These are phyloP conservation scores for Leucophenga montana DNA, from an alignment of 2,888 invertebrate species.

Conservation along the genomic window DNA sequence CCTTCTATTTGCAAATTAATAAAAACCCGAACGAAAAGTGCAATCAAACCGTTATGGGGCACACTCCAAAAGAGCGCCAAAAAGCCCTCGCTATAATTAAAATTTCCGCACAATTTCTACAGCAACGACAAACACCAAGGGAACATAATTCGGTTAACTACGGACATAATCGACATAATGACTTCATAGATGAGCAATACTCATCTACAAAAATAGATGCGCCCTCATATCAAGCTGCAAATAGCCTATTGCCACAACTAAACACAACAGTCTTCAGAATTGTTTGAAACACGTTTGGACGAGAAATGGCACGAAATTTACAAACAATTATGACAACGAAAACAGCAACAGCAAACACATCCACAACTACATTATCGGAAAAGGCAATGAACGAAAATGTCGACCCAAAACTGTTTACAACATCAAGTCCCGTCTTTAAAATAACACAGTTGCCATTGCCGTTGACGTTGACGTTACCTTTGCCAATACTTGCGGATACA, in stretches of 20 bases:
- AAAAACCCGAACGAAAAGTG: constrained; percentile 36
- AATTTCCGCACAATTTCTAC: too few species aligned
- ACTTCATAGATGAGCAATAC: constrained; percentile 54
- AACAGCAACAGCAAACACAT: background rate
- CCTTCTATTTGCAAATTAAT: constrained; percentile 55
- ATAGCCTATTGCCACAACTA: too few species aligned
- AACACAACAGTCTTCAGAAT: background rate
- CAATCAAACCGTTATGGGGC: constrained; percentile 56
- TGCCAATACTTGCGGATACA: too few species aligned
- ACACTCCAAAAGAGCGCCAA: constrained; percentile 55
- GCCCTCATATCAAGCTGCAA: background rate
- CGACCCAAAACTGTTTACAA: constrained; percentile 50
- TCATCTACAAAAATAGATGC: constrained; percentile 57
- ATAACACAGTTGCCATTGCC: constrained; percentile 8
- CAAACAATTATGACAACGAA: too few species aligned
- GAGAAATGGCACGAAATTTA: too few species aligned
- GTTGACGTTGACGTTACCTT: too few species aligned
- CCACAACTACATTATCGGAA: background rate
- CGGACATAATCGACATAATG: constrained; percentile 39
- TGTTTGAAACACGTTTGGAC: background rate
- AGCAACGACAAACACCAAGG: too few species aligned
- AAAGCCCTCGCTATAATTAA: constrained; percentile 26
- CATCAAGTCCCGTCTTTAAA: constrained; percentile 54
- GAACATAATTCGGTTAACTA: background rate
- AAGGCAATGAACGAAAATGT: constrained; percentile 21